Base-by-base conservation (phyloP, 2,113 vertebrate genomes). In the Podarcis cretensis region DNA sequence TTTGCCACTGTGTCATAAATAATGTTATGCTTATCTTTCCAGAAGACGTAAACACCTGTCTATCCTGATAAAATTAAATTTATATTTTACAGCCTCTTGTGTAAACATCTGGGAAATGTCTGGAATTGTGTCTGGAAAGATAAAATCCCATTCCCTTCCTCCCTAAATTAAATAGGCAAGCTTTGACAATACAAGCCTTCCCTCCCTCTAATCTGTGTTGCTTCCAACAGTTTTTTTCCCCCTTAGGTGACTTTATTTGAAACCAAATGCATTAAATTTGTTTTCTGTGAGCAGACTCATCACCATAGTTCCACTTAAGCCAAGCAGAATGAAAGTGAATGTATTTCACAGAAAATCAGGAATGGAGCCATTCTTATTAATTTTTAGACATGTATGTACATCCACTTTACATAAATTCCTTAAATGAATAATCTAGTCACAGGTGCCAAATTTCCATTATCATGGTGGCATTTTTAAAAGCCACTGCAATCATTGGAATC, bases 31-130 rank as follows among this genome's bases (percentile, higher is more conserved):
- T n/a, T 63, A 25, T 59, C 75, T 59, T 74, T 66, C 85, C 37
- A 20, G 90, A 89, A 63, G 66, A 81, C 73, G 71, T 63, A 6
- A 86, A 59, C 18, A 0, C 1, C 81, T 83, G 30, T 6, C 81
- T 85, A 16, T 10, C n/a, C 35, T 54, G 84, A 82, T 86, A 90
- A 75, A 68, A 90, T 82, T 68, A 78, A 71, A 37, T 1, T 4
- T 5, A 3, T 7, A 35, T 32, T 68, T 82, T 12, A 6, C 30
- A 87, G 6, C 43, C 9, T 7, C 16, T n/a, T 6, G 18, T 0
- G 68, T n/a, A 91, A 84, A 35, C 59, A 85, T 0, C 74, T 74
- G 63, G 32, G 48, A 79, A 93, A 84, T 83, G 81, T 21, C 79
- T 35, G n/a, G 6, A 89, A 86, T 83, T 75, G 1, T 0, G 0